phyloP scores from a whole-genome alignment of 37 sponge, comb jelly and placozoan species.

The Geodia barretti region DNA sequence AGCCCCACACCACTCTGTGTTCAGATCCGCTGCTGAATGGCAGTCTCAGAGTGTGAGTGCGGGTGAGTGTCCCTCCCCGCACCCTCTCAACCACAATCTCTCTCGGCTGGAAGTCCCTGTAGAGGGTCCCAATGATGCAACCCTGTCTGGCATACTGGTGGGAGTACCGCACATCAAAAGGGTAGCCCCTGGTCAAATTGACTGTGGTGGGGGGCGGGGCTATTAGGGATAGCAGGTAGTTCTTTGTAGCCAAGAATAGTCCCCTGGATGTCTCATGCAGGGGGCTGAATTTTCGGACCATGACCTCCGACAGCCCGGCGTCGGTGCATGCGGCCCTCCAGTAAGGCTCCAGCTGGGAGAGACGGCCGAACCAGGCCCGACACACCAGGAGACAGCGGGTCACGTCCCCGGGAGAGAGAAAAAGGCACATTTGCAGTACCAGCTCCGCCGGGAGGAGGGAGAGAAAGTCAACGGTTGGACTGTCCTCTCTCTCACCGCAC shows the following conservation, averaged over 20 bases:
- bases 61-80: neutral
- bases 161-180: conserved; percentile 24
- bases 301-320: conserved; percentile 20
- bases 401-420: conserved; percentile 20
- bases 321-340: conserved; percentile 25
- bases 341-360: conserved; percentile 35
- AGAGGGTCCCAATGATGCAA: conserved; percentile 23
- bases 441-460: conserved; percentile 48
- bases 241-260: neutral
- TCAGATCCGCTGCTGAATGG: neutral
- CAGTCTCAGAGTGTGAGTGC: neutral
- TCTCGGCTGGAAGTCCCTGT: conserved; percentile 45
- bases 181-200: conserved; percentile 1
- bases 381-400: conserved; percentile 24
- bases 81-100: conserved; percentile 20
- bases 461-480: conserved; percentile 20
- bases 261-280: conserved; percentile 7
- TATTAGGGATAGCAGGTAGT: neutral
- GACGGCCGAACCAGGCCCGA: conserved; percentile 10
- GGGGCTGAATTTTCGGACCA: neutral
- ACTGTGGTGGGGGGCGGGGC: neutral
- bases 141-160: conserved; percentile 19
- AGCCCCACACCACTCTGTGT: conserved; percentile 28
- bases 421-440: conserved; percentile 17
- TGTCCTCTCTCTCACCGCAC: neutral